These are phyloP conservation scores for Aix galericulata DNA, from an alignment of 2,113 vertebrate genomes.

Conservation along the genomic window DNA sequence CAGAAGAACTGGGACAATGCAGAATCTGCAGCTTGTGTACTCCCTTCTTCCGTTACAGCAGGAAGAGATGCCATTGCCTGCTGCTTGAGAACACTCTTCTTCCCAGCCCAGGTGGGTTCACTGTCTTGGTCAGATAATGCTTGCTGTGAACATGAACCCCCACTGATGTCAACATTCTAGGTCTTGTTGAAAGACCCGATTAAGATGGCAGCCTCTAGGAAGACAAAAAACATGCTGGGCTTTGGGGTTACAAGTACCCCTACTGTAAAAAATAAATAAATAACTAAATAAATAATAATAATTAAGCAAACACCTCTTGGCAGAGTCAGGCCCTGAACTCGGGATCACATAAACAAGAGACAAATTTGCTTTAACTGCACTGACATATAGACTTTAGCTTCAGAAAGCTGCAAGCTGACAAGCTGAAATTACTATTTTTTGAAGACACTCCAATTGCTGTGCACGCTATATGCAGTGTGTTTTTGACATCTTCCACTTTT, in stretches of 20 bases:
- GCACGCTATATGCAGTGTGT: not conserved
- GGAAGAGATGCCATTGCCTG: rapidly evolving
- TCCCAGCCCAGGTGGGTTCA: not conserved
- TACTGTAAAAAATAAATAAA: too few species aligned
- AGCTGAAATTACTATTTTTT: not conserved
- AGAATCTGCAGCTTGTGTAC: not conserved
- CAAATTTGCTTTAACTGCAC: not conserved
- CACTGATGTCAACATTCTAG: not conserved
- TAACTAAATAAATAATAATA: too few species aligned
- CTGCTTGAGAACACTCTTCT: not conserved
- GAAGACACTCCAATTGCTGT: not conserved
- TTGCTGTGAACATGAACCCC: not conserved
- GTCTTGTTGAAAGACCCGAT: not conserved
- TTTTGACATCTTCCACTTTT: not conserved
- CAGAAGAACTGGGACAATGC: not conserved
- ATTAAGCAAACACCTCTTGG: rapidly evolving
- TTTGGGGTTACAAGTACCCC: not conserved
- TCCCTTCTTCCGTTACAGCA: not conserved
- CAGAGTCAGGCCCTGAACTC: not conserved
- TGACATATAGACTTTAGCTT: not conserved
- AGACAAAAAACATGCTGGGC: not conserved
- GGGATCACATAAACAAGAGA: rapidly evolving
- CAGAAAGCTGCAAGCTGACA: not conserved
- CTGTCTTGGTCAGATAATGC: not conserved
- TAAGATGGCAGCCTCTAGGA: not conserved